These are phyloP conservation scores for Eulacestoma nigropectus DNA, from an alignment of 2,113 vertebrate genomes.

Conservation along the genomic window DNA sequence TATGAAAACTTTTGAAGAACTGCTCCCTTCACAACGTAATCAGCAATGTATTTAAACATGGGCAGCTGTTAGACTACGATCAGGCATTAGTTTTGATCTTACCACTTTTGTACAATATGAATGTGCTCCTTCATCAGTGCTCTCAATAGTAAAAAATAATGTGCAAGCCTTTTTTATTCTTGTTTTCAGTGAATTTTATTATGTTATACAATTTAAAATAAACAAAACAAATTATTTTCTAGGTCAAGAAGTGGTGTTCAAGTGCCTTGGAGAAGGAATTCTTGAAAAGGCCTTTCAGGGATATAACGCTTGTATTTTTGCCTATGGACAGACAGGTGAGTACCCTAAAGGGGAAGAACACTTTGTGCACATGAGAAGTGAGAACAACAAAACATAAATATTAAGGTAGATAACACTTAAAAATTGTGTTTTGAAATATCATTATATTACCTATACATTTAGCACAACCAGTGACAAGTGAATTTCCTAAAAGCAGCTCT, in stretches of 20 bases:
- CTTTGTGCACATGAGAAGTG: not conserved
- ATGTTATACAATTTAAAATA: not conserved
- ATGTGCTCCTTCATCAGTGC: not conserved
- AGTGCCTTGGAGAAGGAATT: constrained; percentile 99
- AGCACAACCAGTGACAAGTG: not conserved
- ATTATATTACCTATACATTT: not conserved
- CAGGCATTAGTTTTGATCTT: not conserved
- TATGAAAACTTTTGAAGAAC: not conserved
- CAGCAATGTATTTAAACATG: not conserved
- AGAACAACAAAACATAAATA: not conserved
- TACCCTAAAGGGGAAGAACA: not conserved
- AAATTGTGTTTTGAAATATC: not conserved
- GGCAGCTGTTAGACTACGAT: not conserved
- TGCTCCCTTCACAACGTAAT: not conserved
- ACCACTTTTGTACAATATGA: not conserved
- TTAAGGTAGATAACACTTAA: not conserved
- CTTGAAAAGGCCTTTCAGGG: constrained; percentile 99
- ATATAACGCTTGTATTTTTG: constrained; percentile 99
- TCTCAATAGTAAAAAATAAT: not conserved
- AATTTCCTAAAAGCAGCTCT: not conserved
- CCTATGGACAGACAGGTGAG: constrained; percentile 98
- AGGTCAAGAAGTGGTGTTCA: constrained; percentile 99
- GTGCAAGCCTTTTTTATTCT: not conserved
- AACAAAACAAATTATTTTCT: constrained; percentile 52
- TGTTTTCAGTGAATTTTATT: not conserved